Evolutionary conservation across 2,888 invertebrate genomes (phyloP), one percentile per base, ranked within the genome.

Genomic region (Pollenia amentaria): DNA sequence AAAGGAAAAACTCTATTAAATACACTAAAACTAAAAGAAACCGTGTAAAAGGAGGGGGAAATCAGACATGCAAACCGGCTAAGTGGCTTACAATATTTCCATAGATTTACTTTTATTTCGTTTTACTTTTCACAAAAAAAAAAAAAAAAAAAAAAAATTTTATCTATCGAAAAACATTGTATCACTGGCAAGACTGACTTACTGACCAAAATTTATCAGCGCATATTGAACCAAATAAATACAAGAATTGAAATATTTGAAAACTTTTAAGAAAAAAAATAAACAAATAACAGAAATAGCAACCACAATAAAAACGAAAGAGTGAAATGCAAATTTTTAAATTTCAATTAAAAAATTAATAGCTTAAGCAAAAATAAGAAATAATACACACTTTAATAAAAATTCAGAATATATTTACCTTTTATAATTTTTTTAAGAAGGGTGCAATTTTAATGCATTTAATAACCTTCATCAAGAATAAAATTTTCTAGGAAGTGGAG

Each of bases 191-290:
- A 76, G 10, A 62, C 29, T 72, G 72, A 73, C 65, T 65, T 38
- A 69, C 40, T 55, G 64, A 64, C 44, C 62, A 53, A 72, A 44
- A 80, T 62, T 64, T 55, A 55, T 64, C 60, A 78, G 57, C 11
- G 14, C 29, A 29, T 46, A 12, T 57, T 57, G 44, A 46, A 57
- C 14, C 10, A 78, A 60, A 60, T 18, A 78, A 60, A 60, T 18
- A 38, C 38, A 67, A 38, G 7, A 77, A 29, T 21, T 65, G 14
- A 16, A 1, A 29, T 0, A 10, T 10, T n/a, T 2, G 4, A 55
- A 40, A 60, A 16, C 29, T 29, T 29, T 3, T 6, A 0, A 29
- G 29, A 29, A 29, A 29, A 29, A 29, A 6, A 29, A 29, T 6
- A 29, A 29, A 29, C 3, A 6, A 29, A 29, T 6, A 29, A 29